A percentile compares a stretch with the other conserved stretches of the same genome.
These are phyloP conservation scores for Stictonetta naevosa DNA, from an alignment of 2,113 vertebrate genomes.

Conservation along the genomic window DNA sequence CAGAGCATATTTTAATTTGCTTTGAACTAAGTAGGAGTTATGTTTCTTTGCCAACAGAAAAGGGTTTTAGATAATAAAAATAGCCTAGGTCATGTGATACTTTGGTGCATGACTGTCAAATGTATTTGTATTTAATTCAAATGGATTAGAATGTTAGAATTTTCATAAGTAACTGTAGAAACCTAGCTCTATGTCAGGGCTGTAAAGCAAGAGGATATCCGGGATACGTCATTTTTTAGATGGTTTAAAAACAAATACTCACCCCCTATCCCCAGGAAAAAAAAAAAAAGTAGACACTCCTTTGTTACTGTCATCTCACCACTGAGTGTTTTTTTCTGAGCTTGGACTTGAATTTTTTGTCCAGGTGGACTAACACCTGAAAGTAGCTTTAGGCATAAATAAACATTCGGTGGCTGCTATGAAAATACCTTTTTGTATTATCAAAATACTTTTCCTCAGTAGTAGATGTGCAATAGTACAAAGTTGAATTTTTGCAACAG, in stretches of 20 bases:
- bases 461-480: neutral
- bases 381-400: neutral
- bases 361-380: neutral
- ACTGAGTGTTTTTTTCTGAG: neutral
- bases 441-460: neutral
- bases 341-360: constrained; percentile 11
- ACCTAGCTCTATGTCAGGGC: neutral
- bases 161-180: neutral
- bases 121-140: neutral
- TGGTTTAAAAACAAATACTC: neutral
- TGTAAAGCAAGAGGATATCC: constrained; percentile 20
- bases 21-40: constrained; percentile 29
- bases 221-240: neutral
- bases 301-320: neutral
- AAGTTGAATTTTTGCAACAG: neutral
- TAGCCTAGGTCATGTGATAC: constrained; percentile 15
- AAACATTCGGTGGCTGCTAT: neutral
- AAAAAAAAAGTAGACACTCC: neutral
- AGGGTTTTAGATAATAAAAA: constrained; percentile 18
- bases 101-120: neutral
- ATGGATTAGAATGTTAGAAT: neutral
- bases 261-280: neutral
- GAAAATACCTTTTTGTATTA: neutral
- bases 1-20: constrained; percentile 14
- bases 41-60: neutral